These are phyloP conservation scores for Ectemnius continuus DNA, from an alignment of 2,888 invertebrate species.

Conservation along the genomic window DNA sequence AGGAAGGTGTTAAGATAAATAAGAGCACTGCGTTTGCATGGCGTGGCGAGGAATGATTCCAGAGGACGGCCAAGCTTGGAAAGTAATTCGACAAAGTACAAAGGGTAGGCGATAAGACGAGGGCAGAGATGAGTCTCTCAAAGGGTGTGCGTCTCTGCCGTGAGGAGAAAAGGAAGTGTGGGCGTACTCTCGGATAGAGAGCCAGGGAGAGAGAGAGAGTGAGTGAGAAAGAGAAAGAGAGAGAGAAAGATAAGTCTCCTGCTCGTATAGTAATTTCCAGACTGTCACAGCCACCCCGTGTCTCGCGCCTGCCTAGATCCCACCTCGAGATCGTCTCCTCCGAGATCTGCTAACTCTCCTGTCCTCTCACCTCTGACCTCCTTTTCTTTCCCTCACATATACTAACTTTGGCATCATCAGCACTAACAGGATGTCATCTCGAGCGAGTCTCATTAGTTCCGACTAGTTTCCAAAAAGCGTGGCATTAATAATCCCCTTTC, in stretches of 20 bases:
- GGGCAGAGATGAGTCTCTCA: background rate
- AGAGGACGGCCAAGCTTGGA: background rate
- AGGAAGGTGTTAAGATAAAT: too few species aligned
- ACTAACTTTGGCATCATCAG: too few species aligned
- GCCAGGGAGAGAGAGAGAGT: slow-evolving; percentile 14
- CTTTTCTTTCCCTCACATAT: background rate
- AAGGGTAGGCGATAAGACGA: background rate
- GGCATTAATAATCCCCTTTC: background rate
- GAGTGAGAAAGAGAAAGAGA: slow-evolving; percentile 28
- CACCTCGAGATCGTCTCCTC: slow-evolving; percentile 25
- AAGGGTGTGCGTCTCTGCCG: background rate
- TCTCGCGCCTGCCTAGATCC: slow-evolving; percentile 17
- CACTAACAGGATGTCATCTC: too few species aligned
- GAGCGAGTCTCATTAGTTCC: too few species aligned
- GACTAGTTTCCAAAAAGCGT: too few species aligned
- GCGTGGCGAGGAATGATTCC: background rate
- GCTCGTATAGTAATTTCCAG: slow-evolving; percentile 72
- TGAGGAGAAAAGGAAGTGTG: background rate
- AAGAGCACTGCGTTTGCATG: too few species aligned
- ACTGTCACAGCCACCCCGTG: slow-evolving; percentile 67
- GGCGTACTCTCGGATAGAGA: background rate
- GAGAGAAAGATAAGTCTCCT: slow-evolving; percentile 33
- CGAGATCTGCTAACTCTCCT: slow-evolving; percentile 24
- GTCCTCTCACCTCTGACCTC: slow-evolving; percentile 11
- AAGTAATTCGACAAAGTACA: slow-evolving; percentile 10